Evolutionary conservation across 1,140 invertebrate genomes (phyloP).

Genomic region (Eupeodes corollae): DNA sequence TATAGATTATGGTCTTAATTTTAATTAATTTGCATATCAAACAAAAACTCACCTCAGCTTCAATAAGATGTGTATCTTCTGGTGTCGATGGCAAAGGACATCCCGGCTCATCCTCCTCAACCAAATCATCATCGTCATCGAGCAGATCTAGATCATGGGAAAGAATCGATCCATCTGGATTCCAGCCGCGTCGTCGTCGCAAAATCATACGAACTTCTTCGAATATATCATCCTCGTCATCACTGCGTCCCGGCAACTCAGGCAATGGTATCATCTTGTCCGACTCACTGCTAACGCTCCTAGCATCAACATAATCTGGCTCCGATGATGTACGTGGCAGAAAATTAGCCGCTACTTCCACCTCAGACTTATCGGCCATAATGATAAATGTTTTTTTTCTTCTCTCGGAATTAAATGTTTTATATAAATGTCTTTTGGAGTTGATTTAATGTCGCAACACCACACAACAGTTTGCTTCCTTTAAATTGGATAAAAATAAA

Average conservation of each 20-base stretch:
- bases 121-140: constrained; percentile 36
- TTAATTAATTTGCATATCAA: constrained; percentile 1
- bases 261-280: too few species aligned
- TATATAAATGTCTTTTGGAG: too few species aligned
- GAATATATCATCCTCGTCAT: constrained; percentile 28
- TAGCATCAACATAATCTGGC: too few species aligned
- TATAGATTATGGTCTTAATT: not conserved
- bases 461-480: too few species aligned
- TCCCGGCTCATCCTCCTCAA: constrained; percentile 66
- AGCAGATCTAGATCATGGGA: constrained; percentile 22
- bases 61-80: constrained; percentile 68
- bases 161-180: constrained; percentile 24
- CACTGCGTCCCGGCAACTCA: not conserved
- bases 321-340: too few species aligned
- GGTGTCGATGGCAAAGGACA: constrained; percentile 77
- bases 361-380: too few species aligned
- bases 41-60: constrained; percentile 49
- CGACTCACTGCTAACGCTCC: too few species aligned
- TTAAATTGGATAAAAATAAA: too few species aligned
- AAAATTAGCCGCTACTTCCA: too few species aligned
- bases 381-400: too few species aligned
- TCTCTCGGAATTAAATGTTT: too few species aligned
- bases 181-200: constrained; percentile 31
- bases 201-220: constrained; percentile 33
- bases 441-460: too few species aligned